These are phyloP conservation scores for Prunella strophiata DNA, from an alignment of 2,797 vertebrate genomes.

Conservation along the genomic window DNA sequence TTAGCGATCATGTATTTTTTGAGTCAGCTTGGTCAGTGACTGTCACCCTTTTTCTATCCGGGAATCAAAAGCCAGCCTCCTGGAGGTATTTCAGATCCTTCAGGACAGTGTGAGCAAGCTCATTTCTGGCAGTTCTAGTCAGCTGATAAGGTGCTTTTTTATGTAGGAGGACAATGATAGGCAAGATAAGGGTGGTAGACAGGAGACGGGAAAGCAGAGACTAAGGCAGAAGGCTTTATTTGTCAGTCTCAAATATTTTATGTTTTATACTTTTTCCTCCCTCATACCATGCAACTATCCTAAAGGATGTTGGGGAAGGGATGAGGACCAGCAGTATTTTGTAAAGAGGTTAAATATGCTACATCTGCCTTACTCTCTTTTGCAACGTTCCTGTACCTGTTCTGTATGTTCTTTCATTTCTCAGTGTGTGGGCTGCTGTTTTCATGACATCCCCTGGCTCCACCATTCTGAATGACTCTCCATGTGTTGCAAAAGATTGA, in stretches of 20 bases:
- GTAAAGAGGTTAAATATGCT: not conserved
- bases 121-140: not conserved
- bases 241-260: not conserved
- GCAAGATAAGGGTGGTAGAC: not conserved
- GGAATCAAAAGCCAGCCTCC: not conserved
- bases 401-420: not conserved
- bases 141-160: not conserved
- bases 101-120: not conserved
- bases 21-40: not conserved
- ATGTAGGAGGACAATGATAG: not conserved
- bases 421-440: not conserved
- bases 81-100: not conserved
- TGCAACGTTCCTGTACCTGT: not conserved
- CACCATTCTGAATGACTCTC: not conserved
- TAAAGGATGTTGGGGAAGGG: not conserved
- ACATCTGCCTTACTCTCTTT: not conserved
- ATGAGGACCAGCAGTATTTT: not conserved
- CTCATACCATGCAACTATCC: not conserved
- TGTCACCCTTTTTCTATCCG: not conserved
- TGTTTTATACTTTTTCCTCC: not conserved
- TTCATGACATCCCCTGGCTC: not conserved
- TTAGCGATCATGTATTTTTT: not conserved
- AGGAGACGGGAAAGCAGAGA: not conserved
- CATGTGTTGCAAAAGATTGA: not conserved
- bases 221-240: not conserved